These are phyloP conservation scores for Hipposideros armiger DNA, from an alignment of 2,113 vertebrate species.

Conservation along the genomic window DNA sequence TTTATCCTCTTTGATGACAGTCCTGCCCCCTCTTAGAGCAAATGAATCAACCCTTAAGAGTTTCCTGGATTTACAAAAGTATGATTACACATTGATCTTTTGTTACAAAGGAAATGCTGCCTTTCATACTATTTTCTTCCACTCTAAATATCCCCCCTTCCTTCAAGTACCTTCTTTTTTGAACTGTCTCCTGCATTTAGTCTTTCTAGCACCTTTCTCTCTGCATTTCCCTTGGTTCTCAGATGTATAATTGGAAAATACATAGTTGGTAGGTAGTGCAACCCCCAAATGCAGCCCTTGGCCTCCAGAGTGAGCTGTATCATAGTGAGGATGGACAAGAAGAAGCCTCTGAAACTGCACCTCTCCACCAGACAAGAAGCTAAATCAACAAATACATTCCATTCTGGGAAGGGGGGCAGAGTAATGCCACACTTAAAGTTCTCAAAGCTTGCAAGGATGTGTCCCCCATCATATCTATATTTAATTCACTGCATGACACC, in stretches of 20 bases:
- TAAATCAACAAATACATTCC: background rate
- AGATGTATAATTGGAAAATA: background rate
- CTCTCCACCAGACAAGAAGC: background rate
- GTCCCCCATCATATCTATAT: background rate
- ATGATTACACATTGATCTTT: background rate
- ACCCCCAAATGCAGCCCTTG: background rate
- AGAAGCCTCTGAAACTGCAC: background rate
- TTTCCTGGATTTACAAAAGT: background rate
- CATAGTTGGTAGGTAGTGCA: background rate
- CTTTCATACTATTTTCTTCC: background rate
- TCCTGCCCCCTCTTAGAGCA: background rate
- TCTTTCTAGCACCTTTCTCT: background rate
- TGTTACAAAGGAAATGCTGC: background rate
- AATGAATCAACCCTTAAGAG: background rate
- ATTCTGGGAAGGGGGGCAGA: background rate
- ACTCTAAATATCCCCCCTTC: background rate
- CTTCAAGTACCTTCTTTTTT: background rate
- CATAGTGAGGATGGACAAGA: background rate
- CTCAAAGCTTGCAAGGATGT: background rate
- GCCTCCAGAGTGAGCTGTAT: background rate
- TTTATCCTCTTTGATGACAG: background rate
- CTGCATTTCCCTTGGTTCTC: background rate
- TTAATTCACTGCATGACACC: background rate
- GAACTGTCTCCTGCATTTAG: background rate
- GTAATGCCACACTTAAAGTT: background rate